A percentile compares a stretch with the other conserved stretches of the same genome.
Conservation (phyloP, 2,888 invertebrate species). For the Drosophila multiciliata region DNA sequence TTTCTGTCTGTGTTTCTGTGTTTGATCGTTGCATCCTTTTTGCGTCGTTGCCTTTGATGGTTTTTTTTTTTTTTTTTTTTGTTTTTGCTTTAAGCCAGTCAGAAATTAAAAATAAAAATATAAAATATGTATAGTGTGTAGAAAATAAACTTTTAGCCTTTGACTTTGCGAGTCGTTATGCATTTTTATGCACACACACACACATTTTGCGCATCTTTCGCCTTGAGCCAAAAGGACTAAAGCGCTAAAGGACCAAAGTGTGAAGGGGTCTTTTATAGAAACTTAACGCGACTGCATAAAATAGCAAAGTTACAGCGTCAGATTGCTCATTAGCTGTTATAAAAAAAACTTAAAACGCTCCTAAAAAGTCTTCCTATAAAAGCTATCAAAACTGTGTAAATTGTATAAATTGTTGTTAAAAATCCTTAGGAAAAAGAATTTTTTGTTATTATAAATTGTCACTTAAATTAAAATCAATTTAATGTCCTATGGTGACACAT, state of each 20-base stretch:
- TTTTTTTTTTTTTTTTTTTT: slow-evolving; percentile 13
- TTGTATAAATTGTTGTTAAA: background rate
- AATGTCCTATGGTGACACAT: background rate
- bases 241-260: slow-evolving; percentile 11
- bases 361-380: background rate
- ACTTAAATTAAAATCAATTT: background rate
- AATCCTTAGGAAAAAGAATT: no score
- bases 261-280: background rate
- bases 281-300: slow-evolving; percentile 1
- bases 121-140: slow-evolving; percentile 21
- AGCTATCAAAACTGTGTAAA: background rate
- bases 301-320: background rate
- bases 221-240: slow-evolving; percentile 36
- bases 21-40: background rate
- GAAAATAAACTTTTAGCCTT: slow-evolving; percentile 72
- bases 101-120: slow-evolving; percentile 56
- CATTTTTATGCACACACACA: slow-evolving; percentile 57
- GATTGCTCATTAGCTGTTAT: slow-evolving; percentile 4
- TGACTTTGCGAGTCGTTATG: slow-evolving; percentile 69
- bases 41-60: background rate
- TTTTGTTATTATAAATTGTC: background rate
- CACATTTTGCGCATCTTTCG: slow-evolving; percentile 38
- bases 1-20: slow-evolving; percentile 6
- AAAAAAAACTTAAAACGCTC: background rate
- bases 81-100: slow-evolving; percentile 13